Conservation (phyloP, 1,140 invertebrate species). For the Drosophila novamexicana region DNA sequence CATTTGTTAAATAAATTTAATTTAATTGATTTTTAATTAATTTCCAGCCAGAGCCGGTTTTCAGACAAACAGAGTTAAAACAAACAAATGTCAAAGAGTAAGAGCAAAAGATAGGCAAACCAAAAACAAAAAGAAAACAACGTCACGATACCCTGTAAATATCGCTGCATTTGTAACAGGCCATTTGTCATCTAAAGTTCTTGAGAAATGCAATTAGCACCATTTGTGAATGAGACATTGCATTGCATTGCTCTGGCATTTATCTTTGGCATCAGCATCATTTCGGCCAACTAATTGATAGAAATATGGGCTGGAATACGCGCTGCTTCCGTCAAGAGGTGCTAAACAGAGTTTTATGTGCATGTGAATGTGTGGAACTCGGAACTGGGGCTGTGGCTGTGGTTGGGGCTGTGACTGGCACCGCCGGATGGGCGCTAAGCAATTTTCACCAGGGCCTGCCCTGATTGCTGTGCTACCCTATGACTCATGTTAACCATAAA, state of each 20-base stretch:
- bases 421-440: slow-evolving; percentile 7
- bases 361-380: background rate
- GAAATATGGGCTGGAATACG: slow-evolving; percentile 12
- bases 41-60: slow-evolving; percentile 26
- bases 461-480: background rate
- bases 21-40: slow-evolving; percentile 42
- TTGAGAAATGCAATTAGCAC: slow-evolving; percentile 36
- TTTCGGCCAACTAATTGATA: slow-evolving; percentile 30
- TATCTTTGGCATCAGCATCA: slow-evolving; percentile 15
- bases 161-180: no score
- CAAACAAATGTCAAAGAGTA: slow-evolving; percentile 43
- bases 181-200: slow-evolving; percentile 1
- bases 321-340: slow-evolving; percentile 43
- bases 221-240: slow-evolving; percentile 19
- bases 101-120: background rate
- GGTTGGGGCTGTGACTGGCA: slow-evolving; percentile 16
- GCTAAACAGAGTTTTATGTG: slow-evolving; percentile 28
- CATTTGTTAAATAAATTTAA: slow-evolving; percentile 24
- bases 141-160: slow-evolving; percentile 23
- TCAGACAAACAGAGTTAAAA: slow-evolving; percentile 9
- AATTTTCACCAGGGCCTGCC: slow-evolving; percentile 17
- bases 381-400: background rate
- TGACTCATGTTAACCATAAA: slow-evolving; percentile 30
- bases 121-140: no score
- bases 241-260: slow-evolving; percentile 30